phyloP scores from a whole-genome alignment of 1,140 invertebrate species.

The Lepidurus packardi region DNA sequence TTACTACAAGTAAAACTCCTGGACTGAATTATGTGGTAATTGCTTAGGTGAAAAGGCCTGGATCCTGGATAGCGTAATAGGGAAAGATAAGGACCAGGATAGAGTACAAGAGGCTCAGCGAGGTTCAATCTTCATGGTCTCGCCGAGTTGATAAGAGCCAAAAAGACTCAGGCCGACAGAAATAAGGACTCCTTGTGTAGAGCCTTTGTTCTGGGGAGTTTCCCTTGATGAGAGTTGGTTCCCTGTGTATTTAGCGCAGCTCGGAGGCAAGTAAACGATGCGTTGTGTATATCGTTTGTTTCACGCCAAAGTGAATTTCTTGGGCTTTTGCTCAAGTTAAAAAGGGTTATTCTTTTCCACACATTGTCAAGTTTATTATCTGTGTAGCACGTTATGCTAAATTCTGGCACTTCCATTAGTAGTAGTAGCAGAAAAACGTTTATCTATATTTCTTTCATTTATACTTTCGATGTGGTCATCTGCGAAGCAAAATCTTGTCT shows the following conservation, averaged over 20 bases:
- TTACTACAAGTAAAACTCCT: too few species aligned
- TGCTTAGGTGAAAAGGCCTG: neutral
- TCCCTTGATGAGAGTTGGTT: neutral
- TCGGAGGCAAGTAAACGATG: neutral
- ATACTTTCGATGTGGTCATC: too few species aligned
- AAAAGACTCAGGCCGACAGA: slow-evolving; percentile 3
- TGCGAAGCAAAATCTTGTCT: too few species aligned
- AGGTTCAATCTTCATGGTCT: neutral
- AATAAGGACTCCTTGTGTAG: neutral
- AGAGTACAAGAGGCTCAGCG: neutral
- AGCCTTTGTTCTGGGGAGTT: neutral
- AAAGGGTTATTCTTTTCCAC: too few species aligned
- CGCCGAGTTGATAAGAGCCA: neutral
- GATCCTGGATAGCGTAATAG: neutral
- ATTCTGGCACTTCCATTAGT: too few species aligned
- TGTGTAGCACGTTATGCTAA: too few species aligned
- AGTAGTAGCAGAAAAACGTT: too few species aligned
- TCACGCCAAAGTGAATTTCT: neutral
- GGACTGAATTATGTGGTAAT: too few species aligned
- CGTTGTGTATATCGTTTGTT: neutral
- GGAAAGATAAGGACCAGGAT: neutral
- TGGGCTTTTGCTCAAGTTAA: too few species aligned
- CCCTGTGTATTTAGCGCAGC: neutral
- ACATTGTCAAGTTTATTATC: too few species aligned
- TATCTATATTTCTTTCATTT: too few species aligned